Evolutionary conservation across 2,113 vertebrate genomes (phyloP), one percentile per base, ranked within the genome.

Genomic region (Holacanthus passer): DNA sequence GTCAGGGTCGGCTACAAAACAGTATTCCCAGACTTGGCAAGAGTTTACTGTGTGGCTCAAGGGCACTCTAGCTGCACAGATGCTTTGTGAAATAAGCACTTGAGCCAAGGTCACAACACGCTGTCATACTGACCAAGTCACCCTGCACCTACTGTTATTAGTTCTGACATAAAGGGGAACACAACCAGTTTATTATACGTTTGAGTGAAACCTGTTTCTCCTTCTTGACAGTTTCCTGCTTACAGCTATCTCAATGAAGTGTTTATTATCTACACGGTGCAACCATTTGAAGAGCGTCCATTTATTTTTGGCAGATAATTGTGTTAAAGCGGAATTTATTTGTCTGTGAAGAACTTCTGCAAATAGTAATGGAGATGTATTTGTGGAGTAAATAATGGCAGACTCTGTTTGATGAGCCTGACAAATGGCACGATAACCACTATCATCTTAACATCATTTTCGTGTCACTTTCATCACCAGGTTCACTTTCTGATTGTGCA

Each of bases 21-120:
- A n/a, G 17, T 27, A 1, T 74, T 73, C 6, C 29, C 29, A 3
- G 29, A 80, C 45, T 20, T 68, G 60, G 9, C 47, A 24, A 50
- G 41, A 37, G 27, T 66, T 74, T 53, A 48, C 11, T 65, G 16
- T 67, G 9, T 50, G 32, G 74, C 73, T 81, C 77, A 74, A 74
- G 47, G 58, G 48, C 74, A 83, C 64, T 81, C 70, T 27, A 68
- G 47, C 13, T 19, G 56, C 35, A 11, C 60, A 66, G 69, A 72
- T 50, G 24, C 37, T 41, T 52, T 35, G 50, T 60, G 10, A 47
- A 69, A 71, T 20, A 78, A 45, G 56, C 45, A 31, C 20, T 77
- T 69, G 22, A 76, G 69, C 43, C 35, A 48, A 82, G 71, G 67
- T 73, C 50, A 76, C 39, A 77, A n/a, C 29, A 22, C 0, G 62